Conservation (phyloP, 2,888 invertebrate species). For the Sminthurides aquaticus region DNA sequence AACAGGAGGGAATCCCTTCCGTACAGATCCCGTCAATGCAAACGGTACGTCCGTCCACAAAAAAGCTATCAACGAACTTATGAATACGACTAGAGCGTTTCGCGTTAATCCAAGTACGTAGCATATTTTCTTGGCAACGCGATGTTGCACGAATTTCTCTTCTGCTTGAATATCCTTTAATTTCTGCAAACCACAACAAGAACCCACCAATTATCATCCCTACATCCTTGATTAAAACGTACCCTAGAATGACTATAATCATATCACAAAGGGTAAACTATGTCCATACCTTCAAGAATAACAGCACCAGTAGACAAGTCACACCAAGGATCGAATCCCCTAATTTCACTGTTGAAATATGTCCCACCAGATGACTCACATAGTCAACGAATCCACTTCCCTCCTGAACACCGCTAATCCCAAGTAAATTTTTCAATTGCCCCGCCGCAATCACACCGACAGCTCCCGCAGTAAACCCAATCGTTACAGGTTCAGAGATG, state of each 20-base stretch:
- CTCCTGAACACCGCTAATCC: conserved; percentile 44
- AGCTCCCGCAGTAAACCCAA: conserved; percentile 77
- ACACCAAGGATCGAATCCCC: conserved; percentile 45
- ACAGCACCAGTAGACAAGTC: conserved; percentile 62
- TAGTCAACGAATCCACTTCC: conserved; percentile 37
- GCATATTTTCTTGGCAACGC: too few species aligned
- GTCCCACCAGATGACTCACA: conserved; percentile 27
- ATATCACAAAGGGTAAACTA: background rate
- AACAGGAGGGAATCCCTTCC: conserved; percentile 62
- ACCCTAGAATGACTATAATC: too few species aligned
- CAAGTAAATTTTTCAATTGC: conserved; percentile 67
- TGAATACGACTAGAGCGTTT: conserved; percentile 69
- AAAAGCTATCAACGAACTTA: conserved; percentile 58
- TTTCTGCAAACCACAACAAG: conserved; percentile 23
- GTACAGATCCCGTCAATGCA: conserved; percentile 56
- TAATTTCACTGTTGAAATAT: conserved; percentile 23
- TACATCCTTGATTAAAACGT: background rate
- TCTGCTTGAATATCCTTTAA: conserved; percentile 10
- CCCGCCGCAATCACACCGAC: conserved; percentile 76
- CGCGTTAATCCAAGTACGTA: conserved; percentile 71
- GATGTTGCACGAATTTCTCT: conserved; percentile 27
- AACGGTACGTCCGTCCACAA: conserved; percentile 53
- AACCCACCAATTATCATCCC: too few species aligned
- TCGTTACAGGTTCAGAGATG: conserved; percentile 74
- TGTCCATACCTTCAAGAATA: conserved; percentile 48